A percentile compares a stretch with the other conserved stretches of the same genome.
phyloP scores from a whole-genome alignment of 2,113 vertebrate species.

The Nibea albiflora region DNA sequence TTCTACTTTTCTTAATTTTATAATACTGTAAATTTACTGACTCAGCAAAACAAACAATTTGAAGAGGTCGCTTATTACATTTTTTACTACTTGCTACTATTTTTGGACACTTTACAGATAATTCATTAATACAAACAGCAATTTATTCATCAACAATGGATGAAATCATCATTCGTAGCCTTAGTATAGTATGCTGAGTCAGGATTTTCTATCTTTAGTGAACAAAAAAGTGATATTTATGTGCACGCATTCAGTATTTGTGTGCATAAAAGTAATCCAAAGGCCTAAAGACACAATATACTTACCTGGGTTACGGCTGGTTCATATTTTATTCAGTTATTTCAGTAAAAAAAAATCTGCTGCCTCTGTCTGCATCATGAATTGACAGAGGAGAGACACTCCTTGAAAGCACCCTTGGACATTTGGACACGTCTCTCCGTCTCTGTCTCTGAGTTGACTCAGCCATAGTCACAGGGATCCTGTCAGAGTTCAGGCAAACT shows the following conservation, averaged over 20 bases:
- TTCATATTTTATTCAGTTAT: background rate
- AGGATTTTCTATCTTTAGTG: background rate
- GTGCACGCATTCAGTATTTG: background rate
- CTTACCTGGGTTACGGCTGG: too few species aligned
- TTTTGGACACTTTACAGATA: background rate
- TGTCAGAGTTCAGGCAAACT: slow-evolving; percentile 30
- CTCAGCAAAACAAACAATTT: background rate
- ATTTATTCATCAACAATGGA: background rate
- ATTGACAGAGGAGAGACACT: background rate
- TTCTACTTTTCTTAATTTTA: background rate
- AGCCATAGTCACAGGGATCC: slow-evolving; percentile 7
- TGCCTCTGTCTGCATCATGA: background rate
- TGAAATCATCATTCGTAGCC: background rate
- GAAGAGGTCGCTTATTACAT: background rate
- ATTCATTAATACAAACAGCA: background rate
- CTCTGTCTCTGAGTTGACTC: background rate
- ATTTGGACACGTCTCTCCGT: background rate
- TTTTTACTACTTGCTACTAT: background rate
- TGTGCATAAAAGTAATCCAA: background rate
- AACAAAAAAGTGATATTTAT: background rate
- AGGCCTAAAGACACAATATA: too few species aligned
- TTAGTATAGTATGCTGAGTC: background rate
- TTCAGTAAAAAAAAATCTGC: background rate
- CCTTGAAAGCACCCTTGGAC: background rate
- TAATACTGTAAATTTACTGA: background rate